Percentiles rank a stretch among this genome's conserved stretches.
Evolutionary conservation across 2,888 invertebrate species (phyloP).

Genomic region (Cantharis nigra): DNA sequence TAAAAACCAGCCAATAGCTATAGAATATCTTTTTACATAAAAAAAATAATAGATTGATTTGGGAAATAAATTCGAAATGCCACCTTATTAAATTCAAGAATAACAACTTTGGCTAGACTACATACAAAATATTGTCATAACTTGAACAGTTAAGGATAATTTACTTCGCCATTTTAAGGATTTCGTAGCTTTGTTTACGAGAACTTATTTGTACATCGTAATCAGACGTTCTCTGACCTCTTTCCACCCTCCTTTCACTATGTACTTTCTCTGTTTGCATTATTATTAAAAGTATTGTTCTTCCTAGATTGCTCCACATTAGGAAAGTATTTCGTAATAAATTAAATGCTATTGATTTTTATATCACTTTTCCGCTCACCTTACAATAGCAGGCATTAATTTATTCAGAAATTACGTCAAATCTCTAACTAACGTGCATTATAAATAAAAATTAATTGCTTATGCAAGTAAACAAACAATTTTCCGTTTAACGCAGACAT

Average conservation of each 20-base stretch:
- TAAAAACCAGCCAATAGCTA: background rate
- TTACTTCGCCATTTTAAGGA: background rate
- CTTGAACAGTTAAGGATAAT: background rate
- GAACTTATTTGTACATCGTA: constrained; percentile 28
- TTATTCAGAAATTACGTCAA: background rate
- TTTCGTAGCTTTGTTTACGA: background rate
- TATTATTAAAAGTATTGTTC: constrained; percentile 34
- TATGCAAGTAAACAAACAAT: background rate
- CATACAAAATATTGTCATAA: background rate
- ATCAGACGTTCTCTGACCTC: constrained; percentile 37
- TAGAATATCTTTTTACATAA: background rate
- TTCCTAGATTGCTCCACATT: constrained; percentile 31
- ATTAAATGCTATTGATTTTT: constrained; percentile 12
- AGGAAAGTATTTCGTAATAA: constrained; percentile 19
- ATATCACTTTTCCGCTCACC: background rate
- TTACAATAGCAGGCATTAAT: background rate
- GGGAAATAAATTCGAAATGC: background rate
- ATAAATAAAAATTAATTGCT: background rate
- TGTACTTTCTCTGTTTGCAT: constrained; percentile 34
- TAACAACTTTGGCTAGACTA: background rate
- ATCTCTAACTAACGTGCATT: background rate
- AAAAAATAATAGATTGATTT: background rate
- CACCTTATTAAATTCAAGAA: background rate
- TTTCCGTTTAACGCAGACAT: background rate
- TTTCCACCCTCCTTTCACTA: constrained; percentile 35